Conservation (phyloP, 2,113 vertebrate species). For the Microcebus murinus region DNA sequence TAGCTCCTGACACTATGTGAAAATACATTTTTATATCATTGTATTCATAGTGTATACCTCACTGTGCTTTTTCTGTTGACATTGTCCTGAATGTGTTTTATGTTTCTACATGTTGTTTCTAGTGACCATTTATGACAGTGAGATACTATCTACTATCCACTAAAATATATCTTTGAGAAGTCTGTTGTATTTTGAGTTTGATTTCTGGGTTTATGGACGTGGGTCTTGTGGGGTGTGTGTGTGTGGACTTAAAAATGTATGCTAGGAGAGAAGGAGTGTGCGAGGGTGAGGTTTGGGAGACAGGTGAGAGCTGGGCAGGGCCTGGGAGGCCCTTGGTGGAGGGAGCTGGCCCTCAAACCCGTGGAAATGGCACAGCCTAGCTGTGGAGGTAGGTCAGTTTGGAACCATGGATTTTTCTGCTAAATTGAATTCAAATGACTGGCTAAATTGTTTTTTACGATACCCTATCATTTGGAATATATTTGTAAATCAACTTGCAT, state of each 20-base stretch:
- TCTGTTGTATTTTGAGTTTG: not conserved
- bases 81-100: not conserved
- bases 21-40: not conserved
- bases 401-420: not conserved
- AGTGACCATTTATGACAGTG: not conserved
- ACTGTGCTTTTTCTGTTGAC: not conserved
- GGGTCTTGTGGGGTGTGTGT: not conserved
- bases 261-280: not conserved
- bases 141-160: too few species aligned
- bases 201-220: not conserved
- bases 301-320: too few species aligned
- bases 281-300: not conserved
- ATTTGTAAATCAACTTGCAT: constrained; percentile 37
- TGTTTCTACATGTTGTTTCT: not conserved
- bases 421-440: constrained; percentile 36
- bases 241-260: not conserved
- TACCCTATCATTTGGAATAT: constrained; percentile 58
- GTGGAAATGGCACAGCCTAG: not conserved
- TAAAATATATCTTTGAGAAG: not conserved
- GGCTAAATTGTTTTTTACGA: not conserved
- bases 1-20: accelerated
- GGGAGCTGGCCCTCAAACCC: not conserved
- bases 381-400: not conserved
- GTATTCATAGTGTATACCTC: accelerated
- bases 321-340: not conserved